A percentile compares a stretch with the other conserved stretches of the same genome.
phyloP scores from a whole-genome alignment of 1,140 invertebrate genomes.

The Fopius arisanus region DNA sequence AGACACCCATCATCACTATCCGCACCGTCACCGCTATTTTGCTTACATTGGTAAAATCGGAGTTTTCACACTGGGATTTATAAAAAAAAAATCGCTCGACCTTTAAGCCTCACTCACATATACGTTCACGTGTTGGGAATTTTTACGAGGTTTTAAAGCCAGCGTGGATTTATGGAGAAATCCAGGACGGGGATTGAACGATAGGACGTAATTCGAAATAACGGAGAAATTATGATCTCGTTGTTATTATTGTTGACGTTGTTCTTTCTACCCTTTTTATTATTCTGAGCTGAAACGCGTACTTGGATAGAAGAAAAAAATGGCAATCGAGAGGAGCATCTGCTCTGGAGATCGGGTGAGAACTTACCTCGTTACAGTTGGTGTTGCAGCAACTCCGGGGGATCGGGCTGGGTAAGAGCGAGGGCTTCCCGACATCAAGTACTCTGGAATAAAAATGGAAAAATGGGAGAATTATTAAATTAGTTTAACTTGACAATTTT shows the following conservation, averaged over 20 bases:
- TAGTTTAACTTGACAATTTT: background rate
- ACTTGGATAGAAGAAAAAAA: background rate
- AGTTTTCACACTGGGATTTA: background rate
- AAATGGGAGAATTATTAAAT: constrained; percentile 8
- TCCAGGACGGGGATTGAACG: background rate
- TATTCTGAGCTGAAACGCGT: background rate
- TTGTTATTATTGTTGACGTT: background rate
- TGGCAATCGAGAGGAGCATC: background rate
- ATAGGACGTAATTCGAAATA: background rate
- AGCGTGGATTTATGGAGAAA: background rate
- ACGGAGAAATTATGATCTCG: background rate
- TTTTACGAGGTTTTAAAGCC: constrained; percentile 2
- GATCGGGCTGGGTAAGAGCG: constrained; percentile 60
- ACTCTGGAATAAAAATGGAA: constrained; percentile 60
- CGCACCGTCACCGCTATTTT: background rate
- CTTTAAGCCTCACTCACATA: background rate
- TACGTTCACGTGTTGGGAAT: background rate
- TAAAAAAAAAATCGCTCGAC: background rate
- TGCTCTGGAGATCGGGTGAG: background rate
- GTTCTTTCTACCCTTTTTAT: background rate
- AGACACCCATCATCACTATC: background rate
- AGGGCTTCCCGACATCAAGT: constrained; percentile 66
- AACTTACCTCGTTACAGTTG: constrained; percentile 54
- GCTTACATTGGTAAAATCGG: background rate
- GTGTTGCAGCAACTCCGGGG: constrained; percentile 57